These are phyloP conservation scores for Trididemnum nubilum DNA, from an alignment of 23 tunicate genomes.

Conservation along the genomic window DNA sequence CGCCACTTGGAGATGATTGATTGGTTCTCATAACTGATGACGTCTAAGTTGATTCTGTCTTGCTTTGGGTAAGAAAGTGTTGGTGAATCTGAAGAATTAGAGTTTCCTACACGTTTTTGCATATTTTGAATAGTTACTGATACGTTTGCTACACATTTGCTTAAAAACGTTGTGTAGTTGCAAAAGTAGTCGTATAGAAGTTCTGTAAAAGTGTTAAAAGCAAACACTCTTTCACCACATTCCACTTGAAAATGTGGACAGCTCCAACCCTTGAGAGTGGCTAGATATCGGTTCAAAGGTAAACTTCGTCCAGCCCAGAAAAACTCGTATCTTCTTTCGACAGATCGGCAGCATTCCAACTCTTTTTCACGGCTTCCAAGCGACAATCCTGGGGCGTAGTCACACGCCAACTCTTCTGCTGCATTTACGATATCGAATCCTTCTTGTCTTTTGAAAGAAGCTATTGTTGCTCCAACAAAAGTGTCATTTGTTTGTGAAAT, in stretches of 20 bases:
- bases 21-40: not conserved
- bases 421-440: too few relatives aligned
- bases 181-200: slow-evolving; percentile 63
- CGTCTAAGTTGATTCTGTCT: not conserved
- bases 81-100: not conserved
- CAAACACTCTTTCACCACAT: slow-evolving; percentile 38
- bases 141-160: slow-evolving; percentile 24
- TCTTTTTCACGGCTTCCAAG: slow-evolving; percentile 36
- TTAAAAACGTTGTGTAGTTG: slow-evolving; percentile 30
- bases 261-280: slow-evolving; percentile 45
- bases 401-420: slow-evolving; percentile 25
- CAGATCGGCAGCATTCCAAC: slow-evolving; percentile 42
- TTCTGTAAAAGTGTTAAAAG: slow-evolving; percentile 41
- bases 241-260: slow-evolving; percentile 50
- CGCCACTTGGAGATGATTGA: not conserved
- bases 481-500: too few relatives aligned
- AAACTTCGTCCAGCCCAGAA: slow-evolving; percentile 33
- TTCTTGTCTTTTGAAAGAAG: not conserved
- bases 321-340: slow-evolving; percentile 8
- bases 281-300: slow-evolving; percentile 44
- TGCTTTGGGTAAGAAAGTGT: not conserved
- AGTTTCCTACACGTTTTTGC: not conserved
- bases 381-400: slow-evolving; percentile 33
- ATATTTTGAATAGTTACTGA: not conserved
- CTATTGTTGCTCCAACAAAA: not conserved